Evolutionary conservation across 2,797 vertebrate genomes (phyloP), one percentile per base, ranked within the genome.

Genomic region (Peromyscus aztecus): DNA sequence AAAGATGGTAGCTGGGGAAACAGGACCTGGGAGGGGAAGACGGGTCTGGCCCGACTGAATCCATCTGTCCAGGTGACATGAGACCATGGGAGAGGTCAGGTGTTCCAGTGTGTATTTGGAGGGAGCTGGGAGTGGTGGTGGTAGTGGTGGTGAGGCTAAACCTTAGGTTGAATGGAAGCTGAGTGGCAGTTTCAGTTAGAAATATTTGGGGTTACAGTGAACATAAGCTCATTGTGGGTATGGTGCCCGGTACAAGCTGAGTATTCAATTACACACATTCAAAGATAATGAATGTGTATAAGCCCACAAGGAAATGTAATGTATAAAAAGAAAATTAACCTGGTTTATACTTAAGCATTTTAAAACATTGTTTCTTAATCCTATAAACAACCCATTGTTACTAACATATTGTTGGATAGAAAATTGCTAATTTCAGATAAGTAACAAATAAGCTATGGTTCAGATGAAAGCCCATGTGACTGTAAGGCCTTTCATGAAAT

Each of bases 361-460:
- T 73, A 84, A 96, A 96, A 83, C 61, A 49, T 81, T 75, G 27
- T 84, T 94, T 95, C 82, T 86, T 69, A 96, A 81, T 34, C 29
- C 76, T 92, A 69, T 86, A 95, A 93, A 84, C 23, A 89, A 6
- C 91, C 34, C 46, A 69, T 93, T 84, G 34, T 93, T 93, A 89
- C 71, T 21, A 80, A 34, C 52, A 57, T 90, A 43, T 57, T 87
- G 13, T 93, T 91, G 65, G 57, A 91, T 91, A 94, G 61, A 91
- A 63, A 76, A 76, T 76, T 88, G 81, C 43, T 84, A 82, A 92
- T 81, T 57, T 96, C 61, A 91, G 63, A 63, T 69, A 40, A 43
- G 59, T 95, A 92, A 52, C 77, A 80, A 96, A 85, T 90, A 43
- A 93, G 21, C 19, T 40, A 23, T 16, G 24, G 40, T 49, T 46